Evolutionary conservation across 1,140 invertebrate species (phyloP).

Genomic region (Heliothis subflexa): DNA sequence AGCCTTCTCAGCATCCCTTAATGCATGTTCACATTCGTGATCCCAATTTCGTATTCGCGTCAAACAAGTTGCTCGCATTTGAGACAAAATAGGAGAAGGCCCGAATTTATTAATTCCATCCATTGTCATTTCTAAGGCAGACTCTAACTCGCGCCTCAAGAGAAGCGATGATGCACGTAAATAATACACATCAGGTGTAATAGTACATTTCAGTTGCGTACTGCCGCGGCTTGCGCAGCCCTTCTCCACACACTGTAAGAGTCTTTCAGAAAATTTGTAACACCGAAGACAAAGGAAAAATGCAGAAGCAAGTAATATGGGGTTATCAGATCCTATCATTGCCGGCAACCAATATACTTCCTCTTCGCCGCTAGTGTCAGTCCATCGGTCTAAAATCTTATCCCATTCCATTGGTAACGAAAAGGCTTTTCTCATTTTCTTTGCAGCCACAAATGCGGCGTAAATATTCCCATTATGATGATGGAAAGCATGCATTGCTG

Average conservation of each 20-base stretch:
- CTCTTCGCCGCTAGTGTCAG: constrained; percentile 74
- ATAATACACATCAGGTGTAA: constrained; percentile 67
- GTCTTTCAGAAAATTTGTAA: constrained; percentile 68
- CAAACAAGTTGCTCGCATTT: constrained; percentile 71
- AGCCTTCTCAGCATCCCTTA: constrained; percentile 66
- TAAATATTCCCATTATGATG: constrained; percentile 67
- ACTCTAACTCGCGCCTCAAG: constrained; percentile 58
- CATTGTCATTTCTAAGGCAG: constrained; percentile 62
- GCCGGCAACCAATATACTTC: constrained; percentile 75
- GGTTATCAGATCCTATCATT: constrained; percentile 62
- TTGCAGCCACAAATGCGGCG: constrained; percentile 74
- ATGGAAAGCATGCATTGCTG: constrained; percentile 74
- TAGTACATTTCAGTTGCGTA: constrained; percentile 43
- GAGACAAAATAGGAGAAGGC: constrained; percentile 70
- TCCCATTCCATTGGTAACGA: constrained; percentile 72
- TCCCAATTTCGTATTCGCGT: constrained; percentile 70
- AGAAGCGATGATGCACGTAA: constrained; percentile 70
- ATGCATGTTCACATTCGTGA: constrained; percentile 69
- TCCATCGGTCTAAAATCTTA: constrained; percentile 70
- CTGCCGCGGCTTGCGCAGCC: constrained; percentile 66
- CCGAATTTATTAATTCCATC: constrained; percentile 70
- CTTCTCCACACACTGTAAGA: constrained; percentile 68
- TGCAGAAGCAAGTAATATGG: constrained; percentile 73
- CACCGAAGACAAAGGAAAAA: constrained; percentile 80
- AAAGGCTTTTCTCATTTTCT: constrained; percentile 79